A percentile compares a stretch with the other conserved stretches of the same genome.
phyloP scores from a whole-genome alignment of 2,113 vertebrate species.

The Amblyornis subalaris region DNA sequence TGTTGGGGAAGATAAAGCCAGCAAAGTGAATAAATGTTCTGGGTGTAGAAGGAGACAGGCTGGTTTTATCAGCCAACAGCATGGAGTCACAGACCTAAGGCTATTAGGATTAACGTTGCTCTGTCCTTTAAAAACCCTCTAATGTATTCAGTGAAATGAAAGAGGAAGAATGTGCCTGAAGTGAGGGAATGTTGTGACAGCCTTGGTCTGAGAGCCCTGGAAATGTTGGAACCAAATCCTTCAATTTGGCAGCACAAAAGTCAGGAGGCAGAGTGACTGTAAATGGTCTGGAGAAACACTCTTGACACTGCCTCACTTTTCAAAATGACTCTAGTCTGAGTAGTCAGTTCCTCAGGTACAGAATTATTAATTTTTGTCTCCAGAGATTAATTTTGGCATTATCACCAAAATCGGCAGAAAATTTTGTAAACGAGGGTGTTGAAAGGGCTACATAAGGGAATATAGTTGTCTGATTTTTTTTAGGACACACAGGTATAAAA shows the following conservation, averaged over 20 bases:
- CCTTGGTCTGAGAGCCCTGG: neutral
- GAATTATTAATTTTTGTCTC: neutral
- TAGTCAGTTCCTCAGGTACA: neutral
- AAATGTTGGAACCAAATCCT: neutral
- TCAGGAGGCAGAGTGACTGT: neutral
- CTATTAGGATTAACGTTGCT: conserved; percentile 27
- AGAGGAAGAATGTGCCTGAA: conserved; percentile 30
- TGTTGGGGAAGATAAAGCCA: conserved; percentile 28
- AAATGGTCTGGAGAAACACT: neutral
- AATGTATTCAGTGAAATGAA: conserved; percentile 29
- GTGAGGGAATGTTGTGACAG: neutral
- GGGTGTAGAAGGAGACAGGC: conserved; percentile 41
- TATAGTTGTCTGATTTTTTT: neutral
- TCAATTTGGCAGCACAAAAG: neutral
- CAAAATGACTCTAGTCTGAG: neutral
- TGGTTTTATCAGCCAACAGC: conserved; percentile 55
- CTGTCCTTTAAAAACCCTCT: conserved; percentile 42
- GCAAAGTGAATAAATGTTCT: conserved; percentile 38
- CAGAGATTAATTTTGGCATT: neutral
- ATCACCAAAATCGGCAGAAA: neutral
- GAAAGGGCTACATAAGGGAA: neutral
- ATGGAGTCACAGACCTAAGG: conserved; percentile 31
- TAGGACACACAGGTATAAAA: neutral
- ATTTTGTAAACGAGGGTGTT: neutral
- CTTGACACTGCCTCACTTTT: neutral